Percentiles rank a stretch among this genome's conserved stretches.
Evolutionary conservation across 2,888 invertebrate species (phyloP).

Genomic region (Imbricaverruca yamaguchii): DNA sequence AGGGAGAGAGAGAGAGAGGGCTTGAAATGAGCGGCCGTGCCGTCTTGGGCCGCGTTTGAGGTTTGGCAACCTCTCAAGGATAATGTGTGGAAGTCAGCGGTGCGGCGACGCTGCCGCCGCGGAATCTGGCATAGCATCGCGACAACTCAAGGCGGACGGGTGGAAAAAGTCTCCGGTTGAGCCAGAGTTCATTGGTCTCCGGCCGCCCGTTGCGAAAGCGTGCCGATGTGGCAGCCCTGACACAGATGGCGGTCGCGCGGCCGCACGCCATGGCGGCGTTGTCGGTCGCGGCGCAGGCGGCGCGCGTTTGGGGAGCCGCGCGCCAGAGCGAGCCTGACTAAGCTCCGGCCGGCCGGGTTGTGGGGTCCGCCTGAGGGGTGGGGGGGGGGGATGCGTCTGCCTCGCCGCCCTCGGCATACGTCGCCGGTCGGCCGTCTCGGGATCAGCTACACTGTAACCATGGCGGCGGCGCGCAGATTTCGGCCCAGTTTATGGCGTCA

Average conservation of each 20-base stretch:
- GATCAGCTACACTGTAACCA: too few species aligned
- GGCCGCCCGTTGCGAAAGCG: background rate
- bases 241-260: background rate
- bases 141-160: background rate
- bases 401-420: too few species aligned
- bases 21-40: background rate
- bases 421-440: too few species aligned
- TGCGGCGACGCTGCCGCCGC: background rate
- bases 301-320: too few species aligned
- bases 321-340: too few species aligned
- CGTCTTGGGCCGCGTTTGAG: background rate
- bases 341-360: too few species aligned
- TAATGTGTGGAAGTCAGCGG: background rate
- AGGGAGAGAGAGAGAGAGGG: too few species aligned
- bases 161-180: background rate
- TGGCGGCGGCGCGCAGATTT: too few species aligned
- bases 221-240: background rate
- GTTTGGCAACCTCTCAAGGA: background rate
- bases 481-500: too few species aligned
- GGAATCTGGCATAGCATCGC: background rate
- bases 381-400: too few species aligned
- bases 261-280: background rate
- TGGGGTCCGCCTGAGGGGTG: too few species aligned
- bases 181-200: constrained; percentile 2
- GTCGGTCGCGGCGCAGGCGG: too few species aligned